phyloP scores from a whole-genome alignment of 2,888 invertebrate species.

The Callosobruchus maculatus region DNA sequence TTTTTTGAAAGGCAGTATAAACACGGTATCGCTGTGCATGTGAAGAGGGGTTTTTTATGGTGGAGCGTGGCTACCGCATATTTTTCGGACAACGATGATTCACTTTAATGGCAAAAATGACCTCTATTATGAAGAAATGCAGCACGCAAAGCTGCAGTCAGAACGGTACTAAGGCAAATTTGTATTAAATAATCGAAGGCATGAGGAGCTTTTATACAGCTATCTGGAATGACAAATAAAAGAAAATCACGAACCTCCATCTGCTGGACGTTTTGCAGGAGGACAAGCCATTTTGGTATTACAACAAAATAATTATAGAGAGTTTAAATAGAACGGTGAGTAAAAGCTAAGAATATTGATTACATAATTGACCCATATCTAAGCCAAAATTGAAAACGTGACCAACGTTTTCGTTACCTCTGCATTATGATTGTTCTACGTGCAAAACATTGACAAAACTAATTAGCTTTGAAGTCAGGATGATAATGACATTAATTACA shows the following conservation, averaged over 20 bases:
- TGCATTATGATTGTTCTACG: no score
- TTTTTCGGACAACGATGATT: neutral
- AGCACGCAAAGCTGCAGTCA: neutral
- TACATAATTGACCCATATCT: no score
- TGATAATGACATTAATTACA: no score
- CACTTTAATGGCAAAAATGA: neutral
- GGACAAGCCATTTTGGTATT: neutral
- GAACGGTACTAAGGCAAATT: neutral
- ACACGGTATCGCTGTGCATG: neutral
- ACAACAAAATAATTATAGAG: no score
- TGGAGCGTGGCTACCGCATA: neutral
- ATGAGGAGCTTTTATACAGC: neutral
- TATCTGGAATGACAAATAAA: neutral
- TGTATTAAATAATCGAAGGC: neutral
- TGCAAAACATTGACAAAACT: no score
- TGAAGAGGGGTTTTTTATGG: neutral
- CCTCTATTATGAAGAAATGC: neutral
- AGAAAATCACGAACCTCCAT: neutral
- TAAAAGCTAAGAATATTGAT: no score
- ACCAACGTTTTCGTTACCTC: no score
- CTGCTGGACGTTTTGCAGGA: neutral
- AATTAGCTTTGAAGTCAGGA: no score
- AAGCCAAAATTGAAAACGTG: no score
- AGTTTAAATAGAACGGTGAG: no score
- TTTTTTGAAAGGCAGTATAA: neutral